Evolutionary conservation across 2,113 vertebrate species (phyloP), one percentile per base, ranked within the genome.

Genomic region (Taurulus bubalis): DNA sequence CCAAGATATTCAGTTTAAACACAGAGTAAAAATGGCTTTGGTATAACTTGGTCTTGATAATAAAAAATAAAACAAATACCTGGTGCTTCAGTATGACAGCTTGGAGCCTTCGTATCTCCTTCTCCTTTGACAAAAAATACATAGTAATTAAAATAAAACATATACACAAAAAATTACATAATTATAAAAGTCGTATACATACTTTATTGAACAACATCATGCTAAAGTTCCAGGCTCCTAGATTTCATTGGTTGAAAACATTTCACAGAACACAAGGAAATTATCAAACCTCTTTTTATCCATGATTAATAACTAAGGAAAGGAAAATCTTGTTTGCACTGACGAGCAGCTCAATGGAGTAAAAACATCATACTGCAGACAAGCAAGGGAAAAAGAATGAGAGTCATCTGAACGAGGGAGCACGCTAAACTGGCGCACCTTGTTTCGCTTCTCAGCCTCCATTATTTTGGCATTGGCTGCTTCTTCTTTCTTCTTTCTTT

Each of bases 401-500:
- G 24, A 55, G 59, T 59, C 60, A 55, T 26, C 32, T 6, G 64
- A 42, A 30, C 3, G 15, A 15, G 4, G 32, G 16, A 60, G 67
- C 32, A 15, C 24, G 18, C 42, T 20, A 30, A 53, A 75, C 12
- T 62, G 28, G 64, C 95, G 95, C 93, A 98, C 98, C 96, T 99
- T 97, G 93, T 95, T 97, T 94, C 97, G 95, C 94, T 97, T 99
- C 94, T 98, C 97, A 22, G 97, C 96, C 92, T 98, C 97, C 94
- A 98, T 74, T 94, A 99, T 96, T 96, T 97, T 98, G 87, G 97
- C 97, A 95, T 98, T 98, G 89, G 96, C 97, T 56, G 97, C 97
- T 93, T 97, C 97, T 94, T 98, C 97, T 90, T 97, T 99, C 95
- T 96, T 99, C 94, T 95, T 98, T 95, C 96, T 97, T 96, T 97